phyloP scores from a whole-genome alignment of 2,888 invertebrate species.

The Watsonalla binaria region DNA sequence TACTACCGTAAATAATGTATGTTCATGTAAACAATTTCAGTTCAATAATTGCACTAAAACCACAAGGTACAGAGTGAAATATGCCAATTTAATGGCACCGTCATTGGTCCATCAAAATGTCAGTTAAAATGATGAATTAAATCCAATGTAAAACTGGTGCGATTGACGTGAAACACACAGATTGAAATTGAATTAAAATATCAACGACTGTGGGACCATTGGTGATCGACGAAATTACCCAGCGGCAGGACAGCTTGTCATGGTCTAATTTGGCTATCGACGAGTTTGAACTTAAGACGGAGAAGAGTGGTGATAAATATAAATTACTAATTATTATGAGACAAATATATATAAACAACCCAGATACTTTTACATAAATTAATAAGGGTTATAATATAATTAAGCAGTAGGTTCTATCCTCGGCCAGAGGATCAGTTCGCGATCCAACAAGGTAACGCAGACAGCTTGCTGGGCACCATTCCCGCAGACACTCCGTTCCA shows the following conservation, averaged over 20 bases:
- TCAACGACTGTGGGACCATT: conserved; percentile 25
- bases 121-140: conserved; percentile 54
- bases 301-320: too few relatives aligned
- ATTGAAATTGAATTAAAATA: conserved; percentile 48
- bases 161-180: conserved; percentile 29
- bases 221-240: conserved; percentile 5
- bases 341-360: too few relatives aligned
- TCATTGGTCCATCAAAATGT: conserved; percentile 45
- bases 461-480: too few relatives aligned
- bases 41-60: conserved; percentile 34
- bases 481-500: too few relatives aligned
- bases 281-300: not conserved
- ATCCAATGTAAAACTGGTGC: conserved; percentile 41
- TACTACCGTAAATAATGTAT: not conserved
- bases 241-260: not conserved
- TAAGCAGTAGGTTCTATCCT: too few relatives aligned
- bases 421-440: too few relatives aligned
- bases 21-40: conserved; percentile 26
- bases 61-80: conserved; percentile 30
- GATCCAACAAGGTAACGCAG: too few relatives aligned
- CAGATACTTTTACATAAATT: too few relatives aligned
- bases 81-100: conserved; percentile 35
- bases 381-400: too few relatives aligned
- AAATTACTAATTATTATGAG: too few relatives aligned
- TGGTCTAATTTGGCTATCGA: too few relatives aligned